A percentile compares a stretch with the other conserved stretches of the same genome.
Evolutionary conservation across 2,888 invertebrate genomes (phyloP).

Genomic region (Erebia aethiops): DNA sequence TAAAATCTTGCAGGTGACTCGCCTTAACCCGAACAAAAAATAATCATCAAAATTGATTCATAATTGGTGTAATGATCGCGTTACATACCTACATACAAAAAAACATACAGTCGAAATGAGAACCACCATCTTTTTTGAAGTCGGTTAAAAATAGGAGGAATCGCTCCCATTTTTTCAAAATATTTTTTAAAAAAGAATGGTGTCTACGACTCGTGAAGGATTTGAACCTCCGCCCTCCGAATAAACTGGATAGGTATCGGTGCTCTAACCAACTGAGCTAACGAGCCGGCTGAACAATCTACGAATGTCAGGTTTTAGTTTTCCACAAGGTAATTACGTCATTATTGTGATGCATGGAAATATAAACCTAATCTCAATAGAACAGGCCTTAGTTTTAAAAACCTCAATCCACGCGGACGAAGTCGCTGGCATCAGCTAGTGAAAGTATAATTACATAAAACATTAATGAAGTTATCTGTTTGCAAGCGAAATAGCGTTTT

Average conservation of each 20-base stretch:
- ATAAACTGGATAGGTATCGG: slow-evolving; percentile 46
- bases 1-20: too few species aligned
- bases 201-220: slow-evolving; percentile 50
- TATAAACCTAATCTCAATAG: background rate
- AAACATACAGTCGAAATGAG: too few species aligned
- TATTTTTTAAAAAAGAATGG: slow-evolving; percentile 14
- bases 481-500: background rate
- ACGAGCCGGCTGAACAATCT: slow-evolving; percentile 39
- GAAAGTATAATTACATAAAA: too few species aligned
- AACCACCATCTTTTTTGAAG: too few species aligned
- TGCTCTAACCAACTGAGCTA: slow-evolving; percentile 54
- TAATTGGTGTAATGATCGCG: too few species aligned
- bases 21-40: too few species aligned
- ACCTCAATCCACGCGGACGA: too few species aligned
- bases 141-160: too few species aligned
- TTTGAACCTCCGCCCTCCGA: slow-evolving; percentile 53
- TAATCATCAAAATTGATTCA: too few species aligned
- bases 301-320: background rate
- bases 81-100: too few species aligned
- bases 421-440: too few species aligned
- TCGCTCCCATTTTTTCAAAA: too few species aligned
- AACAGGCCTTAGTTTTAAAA: background rate
- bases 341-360: background rate
- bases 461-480: background rate
- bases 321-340: background rate